Conservation (phyloP, 2,888 invertebrate genomes). For the Spodoptera littoralis region DNA sequence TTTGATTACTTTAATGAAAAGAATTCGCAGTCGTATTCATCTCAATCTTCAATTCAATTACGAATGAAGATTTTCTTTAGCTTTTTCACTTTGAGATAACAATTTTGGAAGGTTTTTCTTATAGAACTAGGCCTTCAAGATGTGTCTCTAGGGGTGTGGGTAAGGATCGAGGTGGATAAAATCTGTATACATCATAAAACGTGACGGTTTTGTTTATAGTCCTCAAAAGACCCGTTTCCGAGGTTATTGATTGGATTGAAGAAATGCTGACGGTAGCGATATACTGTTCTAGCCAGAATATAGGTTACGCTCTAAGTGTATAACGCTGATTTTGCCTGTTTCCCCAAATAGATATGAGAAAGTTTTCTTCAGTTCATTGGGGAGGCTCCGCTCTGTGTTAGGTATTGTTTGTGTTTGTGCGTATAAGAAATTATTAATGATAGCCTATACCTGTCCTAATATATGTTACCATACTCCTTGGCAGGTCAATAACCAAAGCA, state of each 20-base stretch:
- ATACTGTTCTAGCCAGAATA: constrained; percentile 1
- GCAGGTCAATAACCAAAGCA: too few relatives aligned
- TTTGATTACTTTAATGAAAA: constrained; percentile 44
- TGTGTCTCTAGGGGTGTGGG: constrained; percentile 19
- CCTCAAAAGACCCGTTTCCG: constrained; percentile 22
- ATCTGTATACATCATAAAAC: constrained; percentile 44
- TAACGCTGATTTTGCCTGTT: too few relatives aligned
- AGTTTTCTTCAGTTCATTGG: too few relatives aligned
- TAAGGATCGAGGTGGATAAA: constrained; percentile 27
- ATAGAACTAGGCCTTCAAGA: constrained; percentile 9
- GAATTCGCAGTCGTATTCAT: constrained; percentile 34
- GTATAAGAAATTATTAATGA: too few relatives aligned
- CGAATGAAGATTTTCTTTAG: constrained; percentile 30
- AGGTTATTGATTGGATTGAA: constrained; percentile 34
- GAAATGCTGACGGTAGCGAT: constrained; percentile 10
- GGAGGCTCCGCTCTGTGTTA: too few relatives aligned
- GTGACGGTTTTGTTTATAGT: constrained; percentile 43
- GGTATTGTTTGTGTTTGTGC: too few relatives aligned
- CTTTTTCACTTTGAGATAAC: constrained; percentile 31
- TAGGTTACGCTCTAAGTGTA: too few relatives aligned
- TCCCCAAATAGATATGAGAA: too few relatives aligned
- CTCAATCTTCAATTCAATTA: constrained; percentile 39
- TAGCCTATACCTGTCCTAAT: too few relatives aligned
- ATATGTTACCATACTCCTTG: too few relatives aligned
- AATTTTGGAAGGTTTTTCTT: constrained; percentile 22